Conservation (phyloP, 2,113 vertebrate species). For the Rhinolophus sinicus region DNA sequence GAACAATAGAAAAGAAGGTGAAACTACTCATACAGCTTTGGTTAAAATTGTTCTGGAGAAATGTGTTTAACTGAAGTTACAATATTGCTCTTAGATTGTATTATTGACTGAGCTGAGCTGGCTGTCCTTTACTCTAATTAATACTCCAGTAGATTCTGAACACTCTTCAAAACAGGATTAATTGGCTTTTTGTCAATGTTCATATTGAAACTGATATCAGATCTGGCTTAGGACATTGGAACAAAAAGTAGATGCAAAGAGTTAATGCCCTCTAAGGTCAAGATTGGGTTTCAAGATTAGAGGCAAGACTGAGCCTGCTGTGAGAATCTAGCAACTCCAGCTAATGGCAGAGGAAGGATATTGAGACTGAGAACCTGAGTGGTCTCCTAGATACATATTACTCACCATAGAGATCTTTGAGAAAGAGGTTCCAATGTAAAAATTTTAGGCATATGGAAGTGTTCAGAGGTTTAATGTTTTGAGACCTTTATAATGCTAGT, state of each 20-base stretch:
- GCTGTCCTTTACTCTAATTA: not conserved
- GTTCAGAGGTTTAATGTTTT: not conserved
- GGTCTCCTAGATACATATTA: not conserved
- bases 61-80: not conserved
- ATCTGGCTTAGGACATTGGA: slow-evolving; percentile 35
- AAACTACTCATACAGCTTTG: not conserved
- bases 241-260: slow-evolving; percentile 46
- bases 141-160: slow-evolving; percentile 15
- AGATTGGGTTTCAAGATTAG: slow-evolving; percentile 59
- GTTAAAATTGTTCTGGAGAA: slow-evolving; percentile 23
- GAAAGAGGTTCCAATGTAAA: not conserved
- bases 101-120: not conserved
- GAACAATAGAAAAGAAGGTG: slow-evolving; percentile 5
- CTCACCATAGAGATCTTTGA: not conserved
- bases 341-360: not conserved
- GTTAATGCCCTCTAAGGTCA: slow-evolving; percentile 61
- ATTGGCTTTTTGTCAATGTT: slow-evolving; percentile 34
- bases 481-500: not conserved
- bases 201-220: slow-evolving; percentile 25
- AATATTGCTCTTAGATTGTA: not conserved
- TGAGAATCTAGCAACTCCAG: not conserved
- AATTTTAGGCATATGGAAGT: not conserved
- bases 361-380: not conserved
- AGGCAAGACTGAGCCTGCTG: slow-evolving; percentile 43
- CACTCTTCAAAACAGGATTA: slow-evolving; percentile 40